Conservation (phyloP, 1,140 invertebrate genomes). For the Micrasema longulum region DNA sequence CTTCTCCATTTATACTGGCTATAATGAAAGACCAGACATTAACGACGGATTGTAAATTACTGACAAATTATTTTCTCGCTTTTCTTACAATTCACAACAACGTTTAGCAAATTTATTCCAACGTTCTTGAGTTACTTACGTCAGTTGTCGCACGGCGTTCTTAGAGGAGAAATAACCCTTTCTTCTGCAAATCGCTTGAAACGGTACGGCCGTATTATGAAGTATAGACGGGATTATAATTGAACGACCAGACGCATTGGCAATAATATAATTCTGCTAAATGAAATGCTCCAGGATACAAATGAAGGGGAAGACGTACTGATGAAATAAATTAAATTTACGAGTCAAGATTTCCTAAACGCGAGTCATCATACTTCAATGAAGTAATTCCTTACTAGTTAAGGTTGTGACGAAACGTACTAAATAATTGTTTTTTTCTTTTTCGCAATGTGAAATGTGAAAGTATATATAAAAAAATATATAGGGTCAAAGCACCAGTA, state of each 20-base stretch:
- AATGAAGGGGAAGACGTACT: conserved; percentile 4
- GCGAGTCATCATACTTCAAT: no score
- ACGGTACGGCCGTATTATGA: conserved; percentile 34
- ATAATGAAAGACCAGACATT: background rate
- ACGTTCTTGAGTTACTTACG: conserved; percentile 7
- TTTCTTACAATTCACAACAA: conserved; percentile 47
- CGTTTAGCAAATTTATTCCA: conserved; percentile 48
- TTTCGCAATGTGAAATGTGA: no score
- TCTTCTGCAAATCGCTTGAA: conserved; percentile 25
- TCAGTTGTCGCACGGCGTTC: background rate
- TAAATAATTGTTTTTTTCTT: no score
- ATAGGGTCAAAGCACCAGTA: no score
- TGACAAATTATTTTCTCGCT: conserved; percentile 47
- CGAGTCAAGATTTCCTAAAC: no score
- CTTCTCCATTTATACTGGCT: background rate
- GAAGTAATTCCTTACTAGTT: no score
- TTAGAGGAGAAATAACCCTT: no score
- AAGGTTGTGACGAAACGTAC: no score
- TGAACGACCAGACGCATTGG: conserved; percentile 32
- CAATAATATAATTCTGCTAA: conserved; percentile 30
- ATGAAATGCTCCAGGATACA: conserved; percentile 23
- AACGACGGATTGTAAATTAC: conserved; percentile 5
- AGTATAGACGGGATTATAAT: conserved; percentile 41
- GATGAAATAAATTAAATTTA: no score
- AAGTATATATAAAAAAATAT: no score